Evolutionary conservation across 2,888 invertebrate genomes (phyloP).

Genomic region (Ormyrus labotus): DNA sequence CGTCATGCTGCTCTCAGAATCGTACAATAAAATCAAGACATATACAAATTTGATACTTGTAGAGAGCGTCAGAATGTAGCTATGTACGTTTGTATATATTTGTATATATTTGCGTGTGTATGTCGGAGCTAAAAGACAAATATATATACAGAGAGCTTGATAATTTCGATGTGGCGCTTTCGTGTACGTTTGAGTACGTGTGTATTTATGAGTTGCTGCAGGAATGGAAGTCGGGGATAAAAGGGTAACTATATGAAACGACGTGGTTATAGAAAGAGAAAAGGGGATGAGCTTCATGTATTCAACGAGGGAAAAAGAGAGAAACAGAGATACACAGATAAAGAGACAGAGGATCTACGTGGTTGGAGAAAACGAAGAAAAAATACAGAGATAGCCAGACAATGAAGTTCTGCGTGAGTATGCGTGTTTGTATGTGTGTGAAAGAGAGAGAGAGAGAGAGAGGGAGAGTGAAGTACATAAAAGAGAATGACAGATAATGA

Average conservation of each 20-base stretch:
- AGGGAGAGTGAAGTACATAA: slow-evolving; percentile 13
- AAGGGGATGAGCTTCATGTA: slow-evolving; percentile 20
- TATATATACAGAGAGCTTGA: neutral
- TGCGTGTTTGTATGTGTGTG: neutral
- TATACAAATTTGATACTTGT: slow-evolving; percentile 38
- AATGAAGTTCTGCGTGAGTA: slow-evolving; percentile 1
- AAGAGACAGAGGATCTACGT: slow-evolving; percentile 12
- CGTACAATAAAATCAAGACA: slow-evolving; percentile 55
- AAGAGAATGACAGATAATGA: slow-evolving; percentile 50
- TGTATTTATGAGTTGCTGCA: neutral
- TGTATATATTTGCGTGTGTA: neutral
- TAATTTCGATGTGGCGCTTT: slow-evolving; percentile 19
- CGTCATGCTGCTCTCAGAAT: slow-evolving; percentile 53
- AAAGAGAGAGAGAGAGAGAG: neutral
- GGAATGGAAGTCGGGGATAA: neutral
- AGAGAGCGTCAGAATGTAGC: slow-evolving; percentile 6
- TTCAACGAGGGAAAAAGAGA: slow-evolving; percentile 31
- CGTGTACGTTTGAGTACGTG: neutral
- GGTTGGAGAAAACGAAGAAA: neutral
- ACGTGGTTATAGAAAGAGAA: slow-evolving; percentile 16
- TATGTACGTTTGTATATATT: neutral
- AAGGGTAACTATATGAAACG: slow-evolving; percentile 29
- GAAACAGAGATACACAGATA: slow-evolving; percentile 1
- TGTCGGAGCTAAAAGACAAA: neutral
- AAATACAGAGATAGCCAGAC: neutral